Evolutionary conservation across 92 coral and sea anemone species (phyloP).

Genomic region (Zoanthus gigantus): DNA sequence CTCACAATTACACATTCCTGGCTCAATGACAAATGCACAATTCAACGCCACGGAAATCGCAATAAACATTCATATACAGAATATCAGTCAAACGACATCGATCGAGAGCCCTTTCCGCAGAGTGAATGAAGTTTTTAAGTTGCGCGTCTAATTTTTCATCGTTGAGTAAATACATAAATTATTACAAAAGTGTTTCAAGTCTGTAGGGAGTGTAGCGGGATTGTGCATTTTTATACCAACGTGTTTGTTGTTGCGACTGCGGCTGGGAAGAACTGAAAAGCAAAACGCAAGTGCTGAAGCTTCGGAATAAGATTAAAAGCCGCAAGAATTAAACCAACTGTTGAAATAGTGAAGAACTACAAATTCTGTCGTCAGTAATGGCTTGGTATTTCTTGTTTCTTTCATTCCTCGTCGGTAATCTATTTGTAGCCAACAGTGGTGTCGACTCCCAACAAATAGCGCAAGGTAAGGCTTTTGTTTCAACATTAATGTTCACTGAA

Average conservation of each 20-base stretch:
- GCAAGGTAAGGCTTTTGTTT: conserved; percentile 28
- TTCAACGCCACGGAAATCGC: conserved; percentile 30
- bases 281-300: conserved; percentile 21
- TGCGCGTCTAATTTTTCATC: not conserved
- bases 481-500: not conserved
- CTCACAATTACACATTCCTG: conserved; percentile 43
- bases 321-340: not conserved
- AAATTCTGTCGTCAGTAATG: not conserved
- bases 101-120: not conserved
- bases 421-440: conserved; percentile 4
- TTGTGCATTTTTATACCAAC: not conserved
- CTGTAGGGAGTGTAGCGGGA: not conserved
- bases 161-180: conserved; percentile 39
- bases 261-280: not conserved
- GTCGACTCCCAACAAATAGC: conserved; percentile 35
- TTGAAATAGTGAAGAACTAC: not conserved
- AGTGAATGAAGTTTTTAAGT: not conserved
- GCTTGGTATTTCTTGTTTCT: conserved; percentile 13
- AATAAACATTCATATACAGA: not conserved
- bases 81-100: conserved; percentile 23
- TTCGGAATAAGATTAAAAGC: conserved; percentile 18
- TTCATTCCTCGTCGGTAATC: conserved; percentile 30
- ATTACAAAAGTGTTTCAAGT: not conserved
- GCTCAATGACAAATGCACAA: conserved; percentile 28
- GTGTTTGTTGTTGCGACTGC: not conserved